Percentiles rank a stretch among this genome's conserved stretches.
These are phyloP conservation scores for Pterostichus madidus DNA, from an alignment of 2,888 invertebrate species.

Conservation along the genomic window DNA sequence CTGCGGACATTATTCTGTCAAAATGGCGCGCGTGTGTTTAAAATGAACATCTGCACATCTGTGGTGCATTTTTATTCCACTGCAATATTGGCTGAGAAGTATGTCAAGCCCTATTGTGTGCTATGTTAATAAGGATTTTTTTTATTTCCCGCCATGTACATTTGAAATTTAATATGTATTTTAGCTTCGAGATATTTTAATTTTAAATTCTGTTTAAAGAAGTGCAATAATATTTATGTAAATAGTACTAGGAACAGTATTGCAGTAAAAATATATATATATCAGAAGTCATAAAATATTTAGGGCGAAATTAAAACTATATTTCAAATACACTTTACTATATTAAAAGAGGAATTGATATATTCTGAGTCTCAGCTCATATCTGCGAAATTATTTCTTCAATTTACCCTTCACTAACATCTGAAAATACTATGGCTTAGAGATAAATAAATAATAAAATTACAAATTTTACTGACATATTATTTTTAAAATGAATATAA, in stretches of 20 bases:
- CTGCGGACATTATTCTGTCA: slow-evolving; percentile 19
- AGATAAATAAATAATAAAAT: not conserved
- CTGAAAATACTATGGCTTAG: no score
- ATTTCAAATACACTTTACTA: not conserved
- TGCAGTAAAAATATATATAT: not conserved
- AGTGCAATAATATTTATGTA: slow-evolving; percentile 7
- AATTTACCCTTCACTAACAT: no score
- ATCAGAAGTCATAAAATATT: not conserved
- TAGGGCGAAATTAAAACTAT: not conserved
- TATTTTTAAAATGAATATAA: no score
- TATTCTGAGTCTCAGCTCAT: no score
- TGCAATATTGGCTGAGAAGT: slow-evolving; percentile 27
- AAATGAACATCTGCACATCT: slow-evolving; percentile 15
- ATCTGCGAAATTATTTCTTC: no score
- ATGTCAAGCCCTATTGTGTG: slow-evolving; percentile 30
- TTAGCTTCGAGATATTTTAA: slow-evolving; percentile 1
- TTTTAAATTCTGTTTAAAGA: slow-evolving; percentile 16
- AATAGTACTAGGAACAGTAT: not conserved
- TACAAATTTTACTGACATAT: not conserved
- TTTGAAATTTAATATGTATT: slow-evolving; percentile 26
- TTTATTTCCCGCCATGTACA: not conserved
- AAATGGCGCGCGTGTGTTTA: slow-evolving; percentile 29
- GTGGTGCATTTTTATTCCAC: slow-evolving; percentile 10
- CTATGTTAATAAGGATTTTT: slow-evolving; percentile 21
- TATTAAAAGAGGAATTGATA: no score